Base-by-base conservation (phyloP, 2,113 vertebrate genomes). In the Passer montanus region DNA sequence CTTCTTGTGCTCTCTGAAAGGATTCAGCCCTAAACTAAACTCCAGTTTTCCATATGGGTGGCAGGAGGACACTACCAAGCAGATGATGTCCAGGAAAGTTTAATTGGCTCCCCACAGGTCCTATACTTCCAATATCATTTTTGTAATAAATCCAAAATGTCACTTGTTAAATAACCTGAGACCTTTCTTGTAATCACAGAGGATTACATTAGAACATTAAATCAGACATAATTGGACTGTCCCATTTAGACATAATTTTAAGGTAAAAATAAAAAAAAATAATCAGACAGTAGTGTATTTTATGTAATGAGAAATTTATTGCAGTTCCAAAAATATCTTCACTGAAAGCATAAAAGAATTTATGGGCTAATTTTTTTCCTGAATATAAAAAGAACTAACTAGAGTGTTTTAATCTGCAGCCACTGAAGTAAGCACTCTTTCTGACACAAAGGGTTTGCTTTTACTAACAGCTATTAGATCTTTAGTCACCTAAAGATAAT, bases 191-290 rank as follows among this genome's bases (percentile, higher is more conserved):
- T 94, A 97, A 97, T 96, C 93, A 96, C 55, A 60, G 56, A 80
- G 79, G 94, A 96, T 94, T 95, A 94, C 86, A 92, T 88, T 95
- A 95, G 84, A 93, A 91, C 93, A 94, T 91, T 96, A 95, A 95
- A 95, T 95, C 92, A 95, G 76, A 79, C 73, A 76, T 96, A 97
- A 97, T 95, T 96, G 90, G 93, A 87, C 69, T 89, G 90, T 96
- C 87, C 73, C 94, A 95, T 95, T 96, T 95, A 90, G 87, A 94
- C 37, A 91, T 95, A 73, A 96, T 95, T 96, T 95, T 93, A 93
- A 93, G 77, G 78, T 80, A 89, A 96, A 96, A 95, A 90, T 67
- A 33, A 87, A 10, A 82, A 81, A 77, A 79, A 87, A 80, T 15
- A 85, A 89, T 79, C 66, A 83, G 89, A 68, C 59, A 87, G 78